These are phyloP conservation scores for Mormyrus proboscirostris DNA, from an alignment of 2,797 vertebrate genomes.

Conservation along the genomic window DNA sequence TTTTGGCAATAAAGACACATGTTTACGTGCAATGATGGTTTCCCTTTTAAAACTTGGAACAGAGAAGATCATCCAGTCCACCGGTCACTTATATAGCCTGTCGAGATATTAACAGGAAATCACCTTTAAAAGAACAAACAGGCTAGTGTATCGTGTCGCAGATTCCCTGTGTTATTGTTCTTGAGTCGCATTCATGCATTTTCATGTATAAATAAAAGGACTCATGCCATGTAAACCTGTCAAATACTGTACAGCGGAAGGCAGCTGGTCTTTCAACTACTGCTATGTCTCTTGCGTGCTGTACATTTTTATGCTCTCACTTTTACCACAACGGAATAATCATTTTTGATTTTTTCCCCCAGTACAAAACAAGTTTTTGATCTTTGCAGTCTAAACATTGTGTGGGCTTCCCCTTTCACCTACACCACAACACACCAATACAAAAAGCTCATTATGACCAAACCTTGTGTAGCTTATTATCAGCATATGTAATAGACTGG, in stretches of 20 bases:
- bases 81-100: not conserved
- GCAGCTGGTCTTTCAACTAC: not conserved
- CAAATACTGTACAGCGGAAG: not conserved
- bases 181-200: not conserved
- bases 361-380: not conserved
- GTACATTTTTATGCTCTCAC: not conserved
- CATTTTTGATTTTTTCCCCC: not conserved
- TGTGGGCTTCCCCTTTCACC: not conserved
- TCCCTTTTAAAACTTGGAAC: not conserved
- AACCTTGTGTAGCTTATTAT: not conserved
- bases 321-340: not conserved
- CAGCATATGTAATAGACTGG: not conserved
- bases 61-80: not conserved
- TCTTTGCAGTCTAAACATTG: not conserved
- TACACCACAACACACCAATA: not conserved
- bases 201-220: constrained; percentile 4
- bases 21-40: not conserved
- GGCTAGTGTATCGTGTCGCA: not conserved
- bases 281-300: not conserved
- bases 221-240: not conserved
- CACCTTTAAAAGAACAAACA: not conserved
- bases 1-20: not conserved
- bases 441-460: not conserved
- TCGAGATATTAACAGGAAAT: not conserved
- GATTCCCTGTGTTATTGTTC: not conserved